A percentile compares a stretch with the other conserved stretches of the same genome.
These are phyloP conservation scores for Tarsius wallacei DNA, from an alignment of 2,797 vertebrate species.

Conservation along the genomic window DNA sequence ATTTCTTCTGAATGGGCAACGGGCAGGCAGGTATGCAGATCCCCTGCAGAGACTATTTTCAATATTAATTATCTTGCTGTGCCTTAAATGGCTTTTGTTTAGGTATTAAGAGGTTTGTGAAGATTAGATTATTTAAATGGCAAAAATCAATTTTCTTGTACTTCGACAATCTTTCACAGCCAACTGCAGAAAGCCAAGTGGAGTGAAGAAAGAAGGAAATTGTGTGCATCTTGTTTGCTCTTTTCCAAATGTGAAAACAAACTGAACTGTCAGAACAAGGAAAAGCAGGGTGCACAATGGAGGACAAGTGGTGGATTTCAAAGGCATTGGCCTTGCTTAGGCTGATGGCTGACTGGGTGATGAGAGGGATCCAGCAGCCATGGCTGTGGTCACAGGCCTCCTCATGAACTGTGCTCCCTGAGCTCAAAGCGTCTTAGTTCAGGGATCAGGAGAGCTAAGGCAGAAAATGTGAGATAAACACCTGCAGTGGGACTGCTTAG, in stretches of 20 bases:
- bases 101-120: constrained; percentile 88
- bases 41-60: constrained; percentile 88
- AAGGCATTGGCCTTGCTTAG: not conserved
- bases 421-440: not conserved
- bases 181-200: constrained; percentile 71
- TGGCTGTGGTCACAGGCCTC: not conserved
- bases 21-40: constrained; percentile 84
- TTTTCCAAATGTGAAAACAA: constrained; percentile 64
- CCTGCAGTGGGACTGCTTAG: not conserved
- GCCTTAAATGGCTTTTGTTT: constrained; percentile 89
- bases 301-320: not conserved
- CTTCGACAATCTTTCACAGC: constrained; percentile 81
- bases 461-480: constrained; percentile 21
- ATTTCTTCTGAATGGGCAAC: constrained; percentile 70
- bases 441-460: not conserved
- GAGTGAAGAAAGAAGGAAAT: constrained; percentile 25
- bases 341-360: not conserved
- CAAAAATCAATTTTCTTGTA: constrained; percentile 88
- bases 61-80: constrained; percentile 90
- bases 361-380: accelerated
- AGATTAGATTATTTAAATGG: constrained; percentile 90
- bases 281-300: not conserved
- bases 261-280: not conserved
- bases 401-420: not conserved
- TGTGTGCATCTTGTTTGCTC: constrained; percentile 45